Conservation (phyloP, 2,113 vertebrate species). For the Chionis minor region DNA sequence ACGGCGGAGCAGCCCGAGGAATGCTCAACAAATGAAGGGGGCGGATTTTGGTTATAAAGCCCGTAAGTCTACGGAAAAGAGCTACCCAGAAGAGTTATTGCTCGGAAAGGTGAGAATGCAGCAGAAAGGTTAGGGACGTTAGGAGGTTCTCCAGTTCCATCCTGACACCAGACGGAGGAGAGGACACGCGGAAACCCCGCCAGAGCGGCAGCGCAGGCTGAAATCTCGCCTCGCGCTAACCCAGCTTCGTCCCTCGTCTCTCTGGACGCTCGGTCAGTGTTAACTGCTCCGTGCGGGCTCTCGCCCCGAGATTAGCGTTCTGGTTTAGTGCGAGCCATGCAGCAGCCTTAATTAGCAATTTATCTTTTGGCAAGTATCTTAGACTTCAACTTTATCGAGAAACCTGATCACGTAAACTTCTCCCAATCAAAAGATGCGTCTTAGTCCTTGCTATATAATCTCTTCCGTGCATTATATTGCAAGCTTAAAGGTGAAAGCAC, state of each 20-base stretch:
- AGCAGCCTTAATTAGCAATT: conserved; percentile 11
- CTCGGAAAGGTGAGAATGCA: background rate
- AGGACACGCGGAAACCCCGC: background rate
- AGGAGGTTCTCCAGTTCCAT: background rate
- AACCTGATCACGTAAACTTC: conserved; percentile 18
- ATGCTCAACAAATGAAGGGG: background rate
- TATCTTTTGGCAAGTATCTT: conserved; percentile 3
- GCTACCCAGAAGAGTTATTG: background rate
- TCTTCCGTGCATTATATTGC: conserved; percentile 55
- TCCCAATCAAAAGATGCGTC: background rate
- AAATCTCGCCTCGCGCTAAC: background rate
- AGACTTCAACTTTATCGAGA: background rate
- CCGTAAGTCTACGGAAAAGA: background rate
- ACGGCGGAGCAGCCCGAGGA: background rate
- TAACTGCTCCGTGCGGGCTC: background rate
- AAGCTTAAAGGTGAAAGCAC: conserved; percentile 64
- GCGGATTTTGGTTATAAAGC: background rate
- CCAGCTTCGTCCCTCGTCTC: background rate
- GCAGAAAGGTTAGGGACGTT: background rate
- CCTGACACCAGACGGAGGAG: background rate
- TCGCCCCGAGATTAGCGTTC: background rate
- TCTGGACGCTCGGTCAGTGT: background rate
- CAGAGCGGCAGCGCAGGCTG: background rate
- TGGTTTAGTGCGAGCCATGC: conserved; percentile 35
- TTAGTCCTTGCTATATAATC: conserved; percentile 46